These are phyloP conservation scores for Ceratosolen fusciceps DNA, from an alignment of 1,140 invertebrate genomes.

Conservation along the genomic window DNA sequence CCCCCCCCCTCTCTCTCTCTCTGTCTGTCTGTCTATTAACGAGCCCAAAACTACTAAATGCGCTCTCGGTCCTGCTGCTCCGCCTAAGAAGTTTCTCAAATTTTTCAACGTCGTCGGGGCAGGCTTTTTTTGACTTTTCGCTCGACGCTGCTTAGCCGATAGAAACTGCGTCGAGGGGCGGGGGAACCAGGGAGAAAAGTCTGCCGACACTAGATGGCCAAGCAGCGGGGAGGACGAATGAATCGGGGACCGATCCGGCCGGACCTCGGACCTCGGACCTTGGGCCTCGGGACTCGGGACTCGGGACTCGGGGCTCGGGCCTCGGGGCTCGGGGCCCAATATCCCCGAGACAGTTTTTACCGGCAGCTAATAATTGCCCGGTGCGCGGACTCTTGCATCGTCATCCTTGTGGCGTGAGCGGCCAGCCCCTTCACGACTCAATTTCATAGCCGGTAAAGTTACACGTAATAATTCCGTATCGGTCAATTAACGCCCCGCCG, in stretches of 20 bases:
- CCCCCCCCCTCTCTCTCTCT: too few species aligned
- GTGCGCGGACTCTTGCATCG: constrained; percentile 24
- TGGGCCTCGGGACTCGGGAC: not conserved
- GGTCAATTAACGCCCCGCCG: constrained; percentile 35
- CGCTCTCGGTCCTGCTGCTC: not conserved
- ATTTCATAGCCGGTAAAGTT: constrained; percentile 39
- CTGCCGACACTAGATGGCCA: too few species aligned
- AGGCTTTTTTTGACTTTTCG: not conserved
- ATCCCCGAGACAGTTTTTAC: constrained; percentile 13
- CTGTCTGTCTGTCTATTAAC: too few species aligned
- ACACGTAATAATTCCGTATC: constrained; percentile 42
- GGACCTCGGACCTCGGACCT: not conserved
- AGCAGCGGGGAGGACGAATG: not conserved
- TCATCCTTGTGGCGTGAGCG: not conserved
- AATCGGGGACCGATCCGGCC: not conserved
- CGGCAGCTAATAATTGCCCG: not conserved
- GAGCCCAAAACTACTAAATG: not conserved
- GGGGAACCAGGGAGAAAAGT: not conserved
- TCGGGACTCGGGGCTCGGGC: not conserved
- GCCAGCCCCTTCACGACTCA: constrained; percentile 30
- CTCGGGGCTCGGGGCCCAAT: not conserved
- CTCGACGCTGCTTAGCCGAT: too few species aligned
- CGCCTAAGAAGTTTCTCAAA: not conserved
- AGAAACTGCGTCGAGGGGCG: not conserved
- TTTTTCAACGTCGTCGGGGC: not conserved